Evolutionary conservation across 2,113 vertebrate genomes (phyloP), one percentile per base, ranked within the genome.

Genomic region (Gopherus evgoodei): DNA sequence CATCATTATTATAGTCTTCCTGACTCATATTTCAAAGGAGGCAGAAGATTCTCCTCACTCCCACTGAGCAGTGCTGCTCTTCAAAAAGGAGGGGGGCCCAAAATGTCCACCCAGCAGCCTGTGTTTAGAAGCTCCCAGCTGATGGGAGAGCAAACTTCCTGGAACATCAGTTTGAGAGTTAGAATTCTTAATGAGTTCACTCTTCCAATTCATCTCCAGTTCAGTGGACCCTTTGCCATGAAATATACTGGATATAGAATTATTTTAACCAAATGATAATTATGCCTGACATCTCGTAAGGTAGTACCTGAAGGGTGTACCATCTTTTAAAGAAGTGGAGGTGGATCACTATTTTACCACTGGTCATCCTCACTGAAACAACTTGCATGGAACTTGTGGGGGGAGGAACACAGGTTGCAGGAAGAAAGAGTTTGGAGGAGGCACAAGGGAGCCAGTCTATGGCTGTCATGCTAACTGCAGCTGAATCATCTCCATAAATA

Each of bases 31-130:
- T 21, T 84, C 56, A 84, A 87, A 83, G n/a, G 94, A 89, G 72
- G 1, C 2, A n/a, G 86, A 83, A 57, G 5, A 2, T 4, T 53
- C 8, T 89, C 62, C 44, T 53, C 50, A 89, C 1, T 5, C 50
- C 35, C 12, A 8, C 56, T 29, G 7, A 90, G 88, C 47, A 0
- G 0, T 27, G 75, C 24, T 17, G 12, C 11, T 56, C 83, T 38
- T 72, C 65, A 38, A n/a, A 21, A 9, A 75, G 27, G 57, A 93
- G 79, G 8, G 1, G 90, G 24, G 21, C 76, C 54, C 94, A n/a
- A 5, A 13, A 42, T 50, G 3, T 38, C 47, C 94, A 65, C 12
- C 3, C 6, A 27, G 87, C 47, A 88, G 24, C 22, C 42, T 89
- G 10, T 35, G 16, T 29, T 8, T 81, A 5, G 31, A 83, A 13